phyloP scores from a whole-genome alignment of 1,140 invertebrate genomes.

The Carcinoscorpius rotundicauda region DNA sequence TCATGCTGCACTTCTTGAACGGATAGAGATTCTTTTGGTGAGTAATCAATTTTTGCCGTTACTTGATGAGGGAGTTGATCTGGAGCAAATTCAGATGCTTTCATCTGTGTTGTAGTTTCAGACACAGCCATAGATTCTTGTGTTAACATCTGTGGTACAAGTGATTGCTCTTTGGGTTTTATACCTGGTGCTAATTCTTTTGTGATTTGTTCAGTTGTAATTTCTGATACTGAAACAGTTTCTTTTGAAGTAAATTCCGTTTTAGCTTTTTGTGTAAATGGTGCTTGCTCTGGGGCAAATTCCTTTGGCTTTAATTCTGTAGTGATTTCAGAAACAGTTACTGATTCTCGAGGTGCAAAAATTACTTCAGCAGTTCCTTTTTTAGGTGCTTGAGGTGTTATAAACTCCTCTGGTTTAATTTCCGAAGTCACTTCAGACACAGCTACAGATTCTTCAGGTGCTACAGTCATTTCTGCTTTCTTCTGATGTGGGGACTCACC shows the following conservation, averaged over 20 bases:
- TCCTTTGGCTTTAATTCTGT: conserved; percentile 13
- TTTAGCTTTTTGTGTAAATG: conserved; percentile 17
- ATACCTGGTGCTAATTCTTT: conserved; percentile 6
- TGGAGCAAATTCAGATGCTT: conserved; percentile 9
- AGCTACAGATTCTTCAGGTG: conserved; percentile 16
- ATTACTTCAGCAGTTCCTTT: conserved; percentile 16
- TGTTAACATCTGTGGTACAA: conserved; percentile 4
- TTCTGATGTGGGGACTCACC: conserved; percentile 15
- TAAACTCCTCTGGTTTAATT: background rate
- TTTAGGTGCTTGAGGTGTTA: conserved; percentile 1
- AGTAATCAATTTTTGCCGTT: background rate
- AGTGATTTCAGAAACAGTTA: conserved; percentile 16
- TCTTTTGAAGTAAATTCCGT: conserved; percentile 11
- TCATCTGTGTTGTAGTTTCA: conserved; percentile 11
- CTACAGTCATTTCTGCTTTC: conserved; percentile 9
- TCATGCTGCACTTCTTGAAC: conserved; percentile 14
- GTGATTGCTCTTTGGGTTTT: too few species aligned
- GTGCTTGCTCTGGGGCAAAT: conserved; percentile 19
- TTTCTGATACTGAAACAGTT: conserved; percentile 17
- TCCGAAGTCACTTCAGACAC: conserved; percentile 16
- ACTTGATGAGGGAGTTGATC: conserved; percentile 10
- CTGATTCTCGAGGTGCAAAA: conserved; percentile 10
- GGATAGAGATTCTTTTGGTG: conserved; percentile 9
- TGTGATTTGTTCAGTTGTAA: conserved; percentile 17
- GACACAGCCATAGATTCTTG: conserved; percentile 18